phyloP scores from a whole-genome alignment of 2,797 vertebrate genomes.

The Tapirus indicus region DNA sequence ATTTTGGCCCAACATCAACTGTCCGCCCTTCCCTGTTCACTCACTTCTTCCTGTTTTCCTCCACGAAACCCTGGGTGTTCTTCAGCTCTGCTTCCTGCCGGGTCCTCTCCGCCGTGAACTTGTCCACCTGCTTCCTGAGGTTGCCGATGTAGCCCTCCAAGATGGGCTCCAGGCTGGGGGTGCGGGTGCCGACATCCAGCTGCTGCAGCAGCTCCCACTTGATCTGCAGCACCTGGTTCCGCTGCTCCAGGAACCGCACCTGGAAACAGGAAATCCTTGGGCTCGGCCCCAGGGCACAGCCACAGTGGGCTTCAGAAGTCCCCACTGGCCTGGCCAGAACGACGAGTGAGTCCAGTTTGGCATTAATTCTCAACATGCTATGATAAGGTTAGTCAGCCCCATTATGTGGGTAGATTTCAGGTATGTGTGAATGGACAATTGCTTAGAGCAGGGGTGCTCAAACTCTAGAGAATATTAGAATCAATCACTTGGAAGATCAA shows the following conservation, averaged over 20 bases:
- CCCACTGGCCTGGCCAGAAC: neutral
- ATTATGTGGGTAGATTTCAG: neutral
- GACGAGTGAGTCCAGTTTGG: neutral
- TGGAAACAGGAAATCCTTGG: neutral
- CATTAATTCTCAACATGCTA: neutral
- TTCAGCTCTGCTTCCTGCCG: constrained; percentile 57
- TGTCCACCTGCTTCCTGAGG: constrained; percentile 29
- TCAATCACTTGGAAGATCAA: neutral
- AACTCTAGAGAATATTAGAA: neutral
- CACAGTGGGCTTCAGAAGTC: neutral
- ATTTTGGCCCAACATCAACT: neutral
- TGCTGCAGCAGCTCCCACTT: constrained; percentile 50
- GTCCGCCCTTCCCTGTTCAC: neutral
- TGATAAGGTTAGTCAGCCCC: neutral
- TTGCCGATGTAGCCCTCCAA: neutral
- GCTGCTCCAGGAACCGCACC: constrained; percentile 67
- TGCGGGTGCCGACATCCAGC: neutral
- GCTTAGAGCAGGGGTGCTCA: neutral
- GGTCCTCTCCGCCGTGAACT: constrained; percentile 16
- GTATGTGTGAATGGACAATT: neutral
- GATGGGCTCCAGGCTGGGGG: neutral
- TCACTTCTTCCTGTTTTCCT: constrained; percentile 62
- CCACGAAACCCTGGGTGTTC: constrained; percentile 30
- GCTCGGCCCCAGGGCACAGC: neutral
- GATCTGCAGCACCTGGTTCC: constrained; percentile 65